Base-by-base conservation (phyloP, 2,113 vertebrate genomes). In the Epinephelus fuscoguttatus region DNA sequence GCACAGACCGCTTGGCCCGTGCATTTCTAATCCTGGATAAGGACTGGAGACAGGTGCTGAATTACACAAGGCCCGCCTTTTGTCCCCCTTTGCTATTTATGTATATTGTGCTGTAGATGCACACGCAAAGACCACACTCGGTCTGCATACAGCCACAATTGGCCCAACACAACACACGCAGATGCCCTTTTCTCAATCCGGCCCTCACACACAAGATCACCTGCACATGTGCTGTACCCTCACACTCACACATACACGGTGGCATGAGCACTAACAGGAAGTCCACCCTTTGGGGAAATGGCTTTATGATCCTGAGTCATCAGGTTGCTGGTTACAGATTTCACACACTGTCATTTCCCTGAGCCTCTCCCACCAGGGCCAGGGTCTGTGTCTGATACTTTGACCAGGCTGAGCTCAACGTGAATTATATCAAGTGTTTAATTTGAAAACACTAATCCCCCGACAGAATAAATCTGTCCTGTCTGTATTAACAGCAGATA, bases 21-120 rank as follows among this genome's bases (percentile, higher is more conserved):
- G 70, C 66, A 33, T 55, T 83, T 89, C 75, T 93, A 90, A 94
- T 92, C 88, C 86, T 81, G 85, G 82, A 88, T 91, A 70, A 92
- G 78, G 74, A 88, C 81, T 47, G 74, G 71, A 84, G 80, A 89
- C 91, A 90, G 92, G 91, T 91, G 90, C 83, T 14, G 50, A 82
- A 73, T 86, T 81, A 69, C 87, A 81, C 80, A 70, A 40, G 81
- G 52, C 57, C 89, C 12, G 67, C 69, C 85, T 85, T 87, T 89
- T 87, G 88, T 88, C 59, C 78, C 57, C 56, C n/a, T 78, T 56
- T 75, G 53, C 89, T 88, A 87, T 91, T 91, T 82, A 55, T 66
- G 81, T 30, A 45, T 74, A 60, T 57, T 82, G 49, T 85, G 17
- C 12, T 72, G 69, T 61, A 40, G 13, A 15, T 37, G 27, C 27